These are phyloP conservation scores for Haliclona indistincta DNA, from an alignment of 37 sponge, comb jelly and placozoan genomes.

Conservation along the genomic window DNA sequence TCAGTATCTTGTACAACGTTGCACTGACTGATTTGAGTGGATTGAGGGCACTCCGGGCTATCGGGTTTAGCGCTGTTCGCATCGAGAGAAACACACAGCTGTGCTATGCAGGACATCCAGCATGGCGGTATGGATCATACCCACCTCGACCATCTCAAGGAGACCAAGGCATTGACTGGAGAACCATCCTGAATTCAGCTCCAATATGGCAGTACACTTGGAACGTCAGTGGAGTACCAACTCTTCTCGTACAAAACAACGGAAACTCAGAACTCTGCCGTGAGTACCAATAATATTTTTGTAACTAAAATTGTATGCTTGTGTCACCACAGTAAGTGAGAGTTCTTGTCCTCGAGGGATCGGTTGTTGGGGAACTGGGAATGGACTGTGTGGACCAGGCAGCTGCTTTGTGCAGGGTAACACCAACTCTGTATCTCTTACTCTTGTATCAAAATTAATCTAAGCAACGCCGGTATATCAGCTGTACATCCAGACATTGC, in stretches of 20 bases:
- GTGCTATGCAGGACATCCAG: slow-evolving; percentile 79
- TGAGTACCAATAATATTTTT: too few relatives aligned
- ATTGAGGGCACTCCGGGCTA: slow-evolving; percentile 10
- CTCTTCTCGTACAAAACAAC: slow-evolving; percentile 63
- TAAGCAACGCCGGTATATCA: too few relatives aligned
- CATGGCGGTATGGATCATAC: slow-evolving; percentile 36
- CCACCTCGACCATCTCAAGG: slow-evolving; percentile 11
- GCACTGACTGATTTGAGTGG: slow-evolving; percentile 19
- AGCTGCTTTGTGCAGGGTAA: not conserved
- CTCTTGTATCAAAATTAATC: too few relatives aligned
- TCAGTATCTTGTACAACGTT: slow-evolving; percentile 46
- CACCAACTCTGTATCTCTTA: slow-evolving; percentile 14
- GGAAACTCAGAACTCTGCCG: slow-evolving; percentile 39
- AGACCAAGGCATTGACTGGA: slow-evolving; percentile 80
- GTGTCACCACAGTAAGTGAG: slow-evolving; percentile 20
- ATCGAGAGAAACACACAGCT: slow-evolving; percentile 75
- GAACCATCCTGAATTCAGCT: slow-evolving; percentile 12
- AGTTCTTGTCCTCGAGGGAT: slow-evolving; percentile 22
- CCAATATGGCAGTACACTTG: slow-evolving; percentile 60
- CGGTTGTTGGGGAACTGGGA: slow-evolving; percentile 48
- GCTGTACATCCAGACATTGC: too few relatives aligned
- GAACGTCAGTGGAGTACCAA: slow-evolving; percentile 47
- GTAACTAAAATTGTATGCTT: not conserved
- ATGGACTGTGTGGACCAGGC: slow-evolving; percentile 43
- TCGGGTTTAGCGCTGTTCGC: slow-evolving; percentile 55